Percentiles rank a stretch among this genome's conserved stretches.
Evolutionary conservation across 2,888 invertebrate species (phyloP).

Genomic region (Apoda limacodes): DNA sequence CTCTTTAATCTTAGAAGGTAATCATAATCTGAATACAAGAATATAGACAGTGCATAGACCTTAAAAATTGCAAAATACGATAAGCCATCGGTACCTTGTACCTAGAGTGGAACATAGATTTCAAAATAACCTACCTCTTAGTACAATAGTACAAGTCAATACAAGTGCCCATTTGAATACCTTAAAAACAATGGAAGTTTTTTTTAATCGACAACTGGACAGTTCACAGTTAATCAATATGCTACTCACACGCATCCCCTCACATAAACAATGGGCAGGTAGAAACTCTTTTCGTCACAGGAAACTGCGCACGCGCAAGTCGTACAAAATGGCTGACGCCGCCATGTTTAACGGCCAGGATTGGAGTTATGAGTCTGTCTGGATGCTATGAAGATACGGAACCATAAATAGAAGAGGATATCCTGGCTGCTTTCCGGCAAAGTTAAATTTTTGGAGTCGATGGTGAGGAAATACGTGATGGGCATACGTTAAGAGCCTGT

Average conservation of each 20-base stretch:
- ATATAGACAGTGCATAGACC: too few species aligned
- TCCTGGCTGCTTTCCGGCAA: slow-evolving; percentile 60
- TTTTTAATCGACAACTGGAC: slow-evolving; percentile 32
- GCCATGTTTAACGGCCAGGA: slow-evolving; percentile 35
- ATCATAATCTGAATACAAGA: too few species aligned
- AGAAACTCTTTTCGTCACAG: slow-evolving; percentile 62
- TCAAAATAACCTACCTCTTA: too few species aligned
- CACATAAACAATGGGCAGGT: slow-evolving; percentile 56
- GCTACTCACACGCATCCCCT: slow-evolving; percentile 55
- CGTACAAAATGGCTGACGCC: slow-evolving; percentile 47
- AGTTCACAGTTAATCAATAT: slow-evolving; percentile 38
- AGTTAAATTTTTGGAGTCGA: not conserved
- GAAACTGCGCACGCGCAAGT: slow-evolving; percentile 57
- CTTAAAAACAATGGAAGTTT: slow-evolving; percentile 23
- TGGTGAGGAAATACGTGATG: not conserved
- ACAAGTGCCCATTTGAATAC: slow-evolving; percentile 9
- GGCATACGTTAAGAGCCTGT: not conserved
- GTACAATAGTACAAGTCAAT: not conserved
- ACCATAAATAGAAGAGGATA: slow-evolving; percentile 57
- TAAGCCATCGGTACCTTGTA: not conserved
- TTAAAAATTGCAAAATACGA: too few species aligned
- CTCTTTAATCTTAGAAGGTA: too few species aligned
- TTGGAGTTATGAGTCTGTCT: slow-evolving; percentile 42
- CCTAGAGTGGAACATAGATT: not conserved
- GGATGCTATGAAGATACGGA: slow-evolving; percentile 51